Base-by-base conservation (phyloP, 1,140 invertebrate species). In the Megalonaias nervosa region DNA sequence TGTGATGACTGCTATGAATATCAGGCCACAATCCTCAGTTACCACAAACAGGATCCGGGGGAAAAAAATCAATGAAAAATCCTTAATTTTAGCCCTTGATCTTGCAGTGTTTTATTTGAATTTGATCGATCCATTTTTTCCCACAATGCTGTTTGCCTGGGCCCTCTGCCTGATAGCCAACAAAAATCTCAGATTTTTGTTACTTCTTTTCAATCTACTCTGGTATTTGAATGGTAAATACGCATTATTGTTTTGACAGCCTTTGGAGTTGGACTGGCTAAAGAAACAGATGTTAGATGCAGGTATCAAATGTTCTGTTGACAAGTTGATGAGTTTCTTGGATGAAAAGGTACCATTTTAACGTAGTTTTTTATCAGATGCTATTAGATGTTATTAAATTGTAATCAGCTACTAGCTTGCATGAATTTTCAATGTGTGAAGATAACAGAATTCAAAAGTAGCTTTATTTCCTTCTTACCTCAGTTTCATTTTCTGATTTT, bases 201-300 rank as follows among this genome's bases (percentile, higher is more conserved):
- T 26, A 38, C 38, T 6, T 38, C 5, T 5, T 38, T 38, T 9
- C 38, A 38, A 38, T 38, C 9, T 38, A 38, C 38, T 3, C 38
- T 2, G 38, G 38, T 38, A 2, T 38, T 38, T 38, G 9, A 38
- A 6, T 38, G 38, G 5, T 38, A 38, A 5, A 38, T 6, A 38
- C 9, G 5, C 9, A 38, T 38, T 38, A 38, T 38, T 38, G 38
- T 38, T 38, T 38, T 38, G 38, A 38, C 60, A 86, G 85, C 85
- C 85, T 16, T 60, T 86, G 17, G 85, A 86, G 75, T 70, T 86
- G 6, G 85, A 84, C 79, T 61, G 69, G 12, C 71, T 86, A 57
- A 84, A 83, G 75, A 75, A 81, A 31, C 74, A 79, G 26, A 73
- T 86, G 19, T 79, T 74, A 59, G 80, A 75, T 21, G 75, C 81